A percentile compares a stretch with the other conserved stretches of the same genome.
Evolutionary conservation across 2,797 vertebrate genomes (phyloP).

Genomic region (Intellagama lesueurii): DNA sequence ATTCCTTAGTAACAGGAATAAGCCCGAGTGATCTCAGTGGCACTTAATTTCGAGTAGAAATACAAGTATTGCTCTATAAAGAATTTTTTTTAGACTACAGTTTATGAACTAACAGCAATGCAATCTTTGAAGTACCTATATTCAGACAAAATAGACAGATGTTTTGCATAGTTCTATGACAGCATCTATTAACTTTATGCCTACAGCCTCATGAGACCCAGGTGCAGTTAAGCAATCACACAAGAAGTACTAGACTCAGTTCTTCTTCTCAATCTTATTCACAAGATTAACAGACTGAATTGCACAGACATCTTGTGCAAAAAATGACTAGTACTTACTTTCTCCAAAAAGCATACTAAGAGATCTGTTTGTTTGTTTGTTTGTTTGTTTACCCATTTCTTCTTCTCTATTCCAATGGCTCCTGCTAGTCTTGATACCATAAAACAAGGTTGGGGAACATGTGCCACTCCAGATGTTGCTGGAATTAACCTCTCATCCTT

Average conservation of each 20-base stretch:
- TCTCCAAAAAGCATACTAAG: not conserved
- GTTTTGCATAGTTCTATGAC: not conserved
- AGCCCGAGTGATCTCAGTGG: not conserved
- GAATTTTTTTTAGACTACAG: not conserved
- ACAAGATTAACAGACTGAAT: not conserved
- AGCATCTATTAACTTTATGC: not conserved
- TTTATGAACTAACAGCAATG: not conserved
- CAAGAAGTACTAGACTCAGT: not conserved
- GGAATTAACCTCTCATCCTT: not conserved
- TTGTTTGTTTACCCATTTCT: not conserved
- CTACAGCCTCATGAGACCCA: not conserved
- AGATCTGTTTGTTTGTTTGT: not conserved
- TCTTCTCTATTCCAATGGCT: not conserved
- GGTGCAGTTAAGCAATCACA: not conserved
- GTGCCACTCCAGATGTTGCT: not conserved
- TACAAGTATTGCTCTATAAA: not conserved
- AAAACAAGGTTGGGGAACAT: not conserved
- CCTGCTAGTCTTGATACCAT: not conserved
- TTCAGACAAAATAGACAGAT: not conserved
- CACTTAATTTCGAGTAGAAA: not conserved
- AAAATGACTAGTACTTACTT: not conserved
- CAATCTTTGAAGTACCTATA: not conserved
- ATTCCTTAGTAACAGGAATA: not conserved
- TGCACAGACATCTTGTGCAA: not conserved
- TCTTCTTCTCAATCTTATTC: not conserved